Conservation (phyloP, 1,140 invertebrate species). For the Rhopalosiphum padi region DNA sequence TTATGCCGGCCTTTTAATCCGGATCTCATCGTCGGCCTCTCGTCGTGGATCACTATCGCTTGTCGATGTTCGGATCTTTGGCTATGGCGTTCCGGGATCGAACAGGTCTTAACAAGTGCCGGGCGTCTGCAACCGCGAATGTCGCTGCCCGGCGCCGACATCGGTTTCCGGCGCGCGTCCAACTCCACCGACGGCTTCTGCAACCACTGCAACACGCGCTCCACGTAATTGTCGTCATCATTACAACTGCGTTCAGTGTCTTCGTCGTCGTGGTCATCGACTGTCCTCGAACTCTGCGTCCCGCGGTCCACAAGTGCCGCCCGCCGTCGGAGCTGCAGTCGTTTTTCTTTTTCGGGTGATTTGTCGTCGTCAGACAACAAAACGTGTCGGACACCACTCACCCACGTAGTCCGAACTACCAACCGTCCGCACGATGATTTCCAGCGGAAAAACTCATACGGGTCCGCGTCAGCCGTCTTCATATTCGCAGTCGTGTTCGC, state of each 20-base stretch:
- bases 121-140: background rate
- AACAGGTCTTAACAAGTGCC: slow-evolving; percentile 39
- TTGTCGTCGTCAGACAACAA: slow-evolving; percentile 73
- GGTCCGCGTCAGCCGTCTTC: background rate
- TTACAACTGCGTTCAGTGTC: background rate
- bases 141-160: background rate
- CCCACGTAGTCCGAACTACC: slow-evolving; percentile 75
- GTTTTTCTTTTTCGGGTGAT: slow-evolving; percentile 3
- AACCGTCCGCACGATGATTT: slow-evolving; percentile 74
- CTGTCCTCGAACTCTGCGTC: background rate
- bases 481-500: background rate
- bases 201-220: slow-evolving; percentile 34
- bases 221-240: background rate
- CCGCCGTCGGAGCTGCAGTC: background rate
- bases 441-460: slow-evolving; percentile 67
- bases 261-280: background rate
- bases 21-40: background rate
- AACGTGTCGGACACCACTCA: slow-evolving; percentile 74
- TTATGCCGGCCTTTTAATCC: background rate
- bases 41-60: background rate
- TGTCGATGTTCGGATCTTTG: background rate
- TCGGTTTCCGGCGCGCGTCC: slow-evolving; percentile 6
- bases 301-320: background rate
- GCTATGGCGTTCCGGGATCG: background rate
- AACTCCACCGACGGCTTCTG: background rate